These are phyloP conservation scores for Lordiphosa clarofinis DNA, from an alignment of 1,140 invertebrate genomes.

Conservation along the genomic window DNA sequence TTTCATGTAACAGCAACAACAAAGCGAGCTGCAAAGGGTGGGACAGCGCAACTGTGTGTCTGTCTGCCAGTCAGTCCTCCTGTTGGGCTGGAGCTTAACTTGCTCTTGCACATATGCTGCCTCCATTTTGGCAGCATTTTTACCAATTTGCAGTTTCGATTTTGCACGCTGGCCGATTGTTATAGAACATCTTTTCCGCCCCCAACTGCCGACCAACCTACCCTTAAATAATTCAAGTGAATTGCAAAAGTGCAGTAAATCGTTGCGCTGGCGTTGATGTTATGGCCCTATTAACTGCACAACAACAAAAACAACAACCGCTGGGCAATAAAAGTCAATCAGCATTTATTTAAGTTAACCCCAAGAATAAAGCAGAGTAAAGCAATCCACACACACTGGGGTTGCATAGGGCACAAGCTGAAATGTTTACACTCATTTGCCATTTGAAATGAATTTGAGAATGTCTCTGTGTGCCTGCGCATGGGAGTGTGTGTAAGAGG, in stretches of 20 bases:
- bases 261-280: constrained; percentile 47
- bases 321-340: constrained; percentile 71
- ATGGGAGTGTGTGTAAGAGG: constrained; percentile 11
- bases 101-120: constrained; percentile 48
- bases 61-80: neutral
- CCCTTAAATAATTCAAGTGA: constrained; percentile 52
- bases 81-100: constrained; percentile 14
- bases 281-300: constrained; percentile 54
- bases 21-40: constrained; percentile 7
- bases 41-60: neutral
- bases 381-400: constrained; percentile 9
- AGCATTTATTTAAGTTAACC: constrained; percentile 72
- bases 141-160: constrained; percentile 68
- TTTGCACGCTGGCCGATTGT: constrained; percentile 36
- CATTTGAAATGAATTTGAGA: constrained; percentile 40
- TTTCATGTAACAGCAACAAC: constrained; percentile 53
- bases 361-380: constrained; percentile 40
- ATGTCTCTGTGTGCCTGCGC: constrained; percentile 16
- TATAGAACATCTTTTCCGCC: neutral
- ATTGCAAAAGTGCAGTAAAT: constrained; percentile 62
- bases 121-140: constrained; percentile 46
- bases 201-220: neutral
- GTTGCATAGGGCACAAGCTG: constrained; percentile 21
- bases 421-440: constrained; percentile 62
- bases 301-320: constrained; percentile 34